These are phyloP conservation scores for Scolanthus callimorphus DNA, from an alignment of 92 coral and sea anemone species.

Conservation along the genomic window DNA sequence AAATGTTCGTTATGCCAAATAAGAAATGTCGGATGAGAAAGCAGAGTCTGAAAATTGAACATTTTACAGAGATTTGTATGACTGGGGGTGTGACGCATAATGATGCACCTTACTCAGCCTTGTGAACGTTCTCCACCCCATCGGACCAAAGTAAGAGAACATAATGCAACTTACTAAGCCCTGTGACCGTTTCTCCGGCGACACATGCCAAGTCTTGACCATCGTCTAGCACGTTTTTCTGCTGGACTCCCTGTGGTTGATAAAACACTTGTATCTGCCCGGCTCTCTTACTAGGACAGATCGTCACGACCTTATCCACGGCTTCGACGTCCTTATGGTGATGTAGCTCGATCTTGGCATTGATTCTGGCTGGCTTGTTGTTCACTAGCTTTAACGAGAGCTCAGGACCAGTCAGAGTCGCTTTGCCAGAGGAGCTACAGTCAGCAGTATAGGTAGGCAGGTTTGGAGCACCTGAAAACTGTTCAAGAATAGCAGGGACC, in stretches of 20 bases:
- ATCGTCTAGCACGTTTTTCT: conserved; percentile 57
- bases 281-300: conserved; percentile 85
- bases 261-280: conserved; percentile 67
- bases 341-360: conserved; percentile 92
- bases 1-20: too few species aligned
- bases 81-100: too few species aligned
- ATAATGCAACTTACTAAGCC: conserved; percentile 92
- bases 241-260: conserved; percentile 43
- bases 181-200: conserved; percentile 72
- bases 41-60: too few species aligned
- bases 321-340: conserved; percentile 85
- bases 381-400: conserved; percentile 58
- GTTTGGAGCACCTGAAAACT: conserved; percentile 79
- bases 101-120: too few species aligned
- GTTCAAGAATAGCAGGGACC: conserved; percentile 1
- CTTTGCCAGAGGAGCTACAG: conserved; percentile 93
- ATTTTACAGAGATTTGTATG: too few species aligned
- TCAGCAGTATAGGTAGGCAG: conserved; percentile 89
- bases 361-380: conserved; percentile 58
- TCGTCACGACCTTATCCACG: conserved; percentile 70
- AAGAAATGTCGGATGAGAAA: too few species aligned
- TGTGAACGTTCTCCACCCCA: too few species aligned
- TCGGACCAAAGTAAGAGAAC: too few species aligned
- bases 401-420: conserved; percentile 75
- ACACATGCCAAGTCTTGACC: conserved; percentile 84